phyloP scores from a whole-genome alignment of 2,113 vertebrate species.

The Gobio gobio region DNA sequence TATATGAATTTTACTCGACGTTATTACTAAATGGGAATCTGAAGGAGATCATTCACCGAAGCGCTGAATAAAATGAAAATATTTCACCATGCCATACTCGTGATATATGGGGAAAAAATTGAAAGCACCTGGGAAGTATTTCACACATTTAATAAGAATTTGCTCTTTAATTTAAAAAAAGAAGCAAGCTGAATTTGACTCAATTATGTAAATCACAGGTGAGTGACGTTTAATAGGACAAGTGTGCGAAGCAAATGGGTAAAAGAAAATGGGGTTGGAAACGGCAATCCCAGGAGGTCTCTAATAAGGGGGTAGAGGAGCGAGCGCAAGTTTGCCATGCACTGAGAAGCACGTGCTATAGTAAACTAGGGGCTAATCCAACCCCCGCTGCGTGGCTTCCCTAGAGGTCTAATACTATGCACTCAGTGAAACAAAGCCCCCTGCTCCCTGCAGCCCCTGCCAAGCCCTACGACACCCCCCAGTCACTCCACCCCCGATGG shows the following conservation, averaged over 20 bases:
- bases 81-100: background rate
- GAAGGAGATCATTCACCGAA: background rate
- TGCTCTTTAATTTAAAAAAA: slow-evolving; percentile 54
- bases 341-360: slow-evolving; percentile 76
- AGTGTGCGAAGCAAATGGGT: slow-evolving; percentile 55
- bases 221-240: slow-evolving; percentile 58
- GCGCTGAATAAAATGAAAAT: background rate
- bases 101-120: background rate
- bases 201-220: slow-evolving; percentile 58
- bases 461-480: slow-evolving; percentile 57
- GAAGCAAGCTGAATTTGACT: slow-evolving; percentile 23
- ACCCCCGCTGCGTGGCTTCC: slow-evolving; percentile 79
- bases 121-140: slow-evolving; percentile 33
- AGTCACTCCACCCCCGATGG: slow-evolving; percentile 44
- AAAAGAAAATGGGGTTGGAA: slow-evolving; percentile 58
- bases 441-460: slow-evolving; percentile 43
- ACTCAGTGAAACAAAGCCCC: slow-evolving; percentile 82
- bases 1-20: background rate
- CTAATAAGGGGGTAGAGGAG: slow-evolving; percentile 50
- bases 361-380: slow-evolving; percentile 76
- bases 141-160: slow-evolving; percentile 49
- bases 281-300: slow-evolving; percentile 52
- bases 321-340: slow-evolving; percentile 74
- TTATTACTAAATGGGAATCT: background rate
- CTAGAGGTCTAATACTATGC: slow-evolving; percentile 81